Evolutionary conservation across 1,140 invertebrate species (phyloP).

Genomic region (Drosophila rufa): DNA sequence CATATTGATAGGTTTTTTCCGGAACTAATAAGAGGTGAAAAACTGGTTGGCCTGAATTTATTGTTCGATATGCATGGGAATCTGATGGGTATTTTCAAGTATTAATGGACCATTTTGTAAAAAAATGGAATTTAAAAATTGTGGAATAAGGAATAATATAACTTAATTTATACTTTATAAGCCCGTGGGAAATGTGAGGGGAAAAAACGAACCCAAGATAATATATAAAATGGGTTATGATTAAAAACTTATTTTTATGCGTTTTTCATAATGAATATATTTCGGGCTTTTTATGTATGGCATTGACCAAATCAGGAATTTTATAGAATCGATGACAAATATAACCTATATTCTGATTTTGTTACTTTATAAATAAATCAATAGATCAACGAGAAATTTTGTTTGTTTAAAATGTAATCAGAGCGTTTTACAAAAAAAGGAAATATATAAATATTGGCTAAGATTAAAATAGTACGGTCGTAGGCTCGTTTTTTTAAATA

Average conservation of each 20-base stretch:
- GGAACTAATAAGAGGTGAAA: not conserved
- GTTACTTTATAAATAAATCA: not conserved
- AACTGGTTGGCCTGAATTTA: conserved; percentile 5
- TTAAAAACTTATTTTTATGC: not conserved
- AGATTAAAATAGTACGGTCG: not conserved
- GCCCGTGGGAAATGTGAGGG: not conserved
- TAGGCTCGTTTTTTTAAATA: not conserved
- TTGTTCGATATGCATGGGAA: not conserved
- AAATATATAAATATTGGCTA: not conserved
- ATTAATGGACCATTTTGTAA: not conserved
- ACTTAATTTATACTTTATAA: not conserved
- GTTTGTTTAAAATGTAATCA: not conserved
- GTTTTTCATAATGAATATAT: not conserved
- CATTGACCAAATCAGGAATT: not conserved
- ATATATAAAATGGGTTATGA: not conserved
- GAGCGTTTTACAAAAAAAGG: not conserved
- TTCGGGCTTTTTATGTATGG: not conserved
- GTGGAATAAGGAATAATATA: conserved; percentile 1
- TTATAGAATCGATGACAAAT: not conserved
- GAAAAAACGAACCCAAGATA: not conserved
- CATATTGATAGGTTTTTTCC: conserved; percentile 2
- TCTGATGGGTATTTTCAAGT: conserved; percentile 1
- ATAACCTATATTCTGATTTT: not conserved
- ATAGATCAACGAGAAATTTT: too few species aligned
- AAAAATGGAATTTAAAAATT: not conserved